Evolutionary conservation across 2,797 vertebrate genomes (phyloP).

Genomic region (Morus bassanus): DNA sequence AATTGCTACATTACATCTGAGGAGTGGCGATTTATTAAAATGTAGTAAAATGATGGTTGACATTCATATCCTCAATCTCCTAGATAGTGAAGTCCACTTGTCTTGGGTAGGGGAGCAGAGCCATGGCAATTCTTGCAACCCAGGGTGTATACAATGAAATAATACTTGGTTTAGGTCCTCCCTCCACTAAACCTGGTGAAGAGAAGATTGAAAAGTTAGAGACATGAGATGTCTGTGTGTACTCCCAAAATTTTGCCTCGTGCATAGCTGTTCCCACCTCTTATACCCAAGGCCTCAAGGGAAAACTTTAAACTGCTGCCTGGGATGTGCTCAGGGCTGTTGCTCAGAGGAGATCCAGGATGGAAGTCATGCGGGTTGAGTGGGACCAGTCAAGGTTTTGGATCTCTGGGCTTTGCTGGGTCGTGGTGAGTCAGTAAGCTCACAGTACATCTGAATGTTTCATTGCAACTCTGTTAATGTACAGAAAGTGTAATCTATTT

Average conservation of each 20-base stretch:
- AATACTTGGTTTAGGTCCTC: not conserved
- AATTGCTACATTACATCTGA: not conserved
- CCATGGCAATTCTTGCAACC: not conserved
- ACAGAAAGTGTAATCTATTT: not conserved
- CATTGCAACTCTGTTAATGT: not conserved
- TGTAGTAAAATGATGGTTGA: not conserved
- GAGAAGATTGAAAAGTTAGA: not conserved
- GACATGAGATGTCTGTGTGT: not conserved
- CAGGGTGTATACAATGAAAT: not conserved
- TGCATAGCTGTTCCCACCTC: not conserved
- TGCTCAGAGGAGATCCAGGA: rapidly evolving
- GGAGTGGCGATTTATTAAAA: not conserved
- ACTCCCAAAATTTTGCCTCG: not conserved
- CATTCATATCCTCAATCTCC: rapidly evolving
- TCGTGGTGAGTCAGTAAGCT: not conserved
- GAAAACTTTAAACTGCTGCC: not conserved
- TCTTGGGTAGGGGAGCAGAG: not conserved
- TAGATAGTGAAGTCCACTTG: not conserved
- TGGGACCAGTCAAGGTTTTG: not conserved
- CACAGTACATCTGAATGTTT: not conserved
- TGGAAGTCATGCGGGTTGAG: not conserved
- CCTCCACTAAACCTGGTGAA: not conserved
- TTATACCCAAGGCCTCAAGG: not conserved
- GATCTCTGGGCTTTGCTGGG: not conserved
- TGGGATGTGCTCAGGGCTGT: not conserved